phyloP scores from a whole-genome alignment of 2,888 invertebrate genomes.

The Podotricha telesiphe region DNA sequence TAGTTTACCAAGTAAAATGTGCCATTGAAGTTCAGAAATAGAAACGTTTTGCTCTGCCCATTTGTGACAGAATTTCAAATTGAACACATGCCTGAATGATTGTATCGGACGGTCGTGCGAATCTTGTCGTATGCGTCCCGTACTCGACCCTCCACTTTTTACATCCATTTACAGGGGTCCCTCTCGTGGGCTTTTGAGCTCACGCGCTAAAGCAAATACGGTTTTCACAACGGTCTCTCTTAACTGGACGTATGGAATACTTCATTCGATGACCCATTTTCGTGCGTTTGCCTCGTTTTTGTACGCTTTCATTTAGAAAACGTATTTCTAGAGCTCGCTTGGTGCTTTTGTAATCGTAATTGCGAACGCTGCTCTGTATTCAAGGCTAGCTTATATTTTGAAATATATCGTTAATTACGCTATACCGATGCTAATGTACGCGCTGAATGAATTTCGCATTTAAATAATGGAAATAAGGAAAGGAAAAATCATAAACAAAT shows the following conservation, averaged over 20 bases:
- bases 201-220: constrained; percentile 40
- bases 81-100: constrained; percentile 46
- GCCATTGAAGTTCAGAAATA: not conserved
- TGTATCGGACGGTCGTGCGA: constrained; percentile 51
- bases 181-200: constrained; percentile 39
- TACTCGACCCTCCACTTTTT: constrained; percentile 41
- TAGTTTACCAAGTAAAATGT: not conserved
- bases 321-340: constrained; percentile 56
- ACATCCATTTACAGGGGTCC: constrained; percentile 46
- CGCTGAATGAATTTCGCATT: constrained; percentile 5
- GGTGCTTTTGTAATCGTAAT: constrained; percentile 58
- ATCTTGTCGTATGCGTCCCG: constrained; percentile 55
- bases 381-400: constrained; percentile 35
- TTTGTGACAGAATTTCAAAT: constrained; percentile 37
- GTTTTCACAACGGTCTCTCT: constrained; percentile 48
- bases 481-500: not conserved
- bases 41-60: constrained; percentile 2
- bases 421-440: constrained; percentile 2
- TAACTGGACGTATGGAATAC: constrained; percentile 54
- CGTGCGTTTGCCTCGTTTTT: constrained; percentile 60
- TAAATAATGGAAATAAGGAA: constrained; percentile 8
- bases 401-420: constrained; percentile 38
- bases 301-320: constrained; percentile 58
- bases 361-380: constrained; percentile 45
- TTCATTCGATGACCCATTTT: constrained; percentile 70